These are phyloP conservation scores for Acanthiza pusilla DNA, from an alignment of 2,797 vertebrate genomes.

Conservation along the genomic window DNA sequence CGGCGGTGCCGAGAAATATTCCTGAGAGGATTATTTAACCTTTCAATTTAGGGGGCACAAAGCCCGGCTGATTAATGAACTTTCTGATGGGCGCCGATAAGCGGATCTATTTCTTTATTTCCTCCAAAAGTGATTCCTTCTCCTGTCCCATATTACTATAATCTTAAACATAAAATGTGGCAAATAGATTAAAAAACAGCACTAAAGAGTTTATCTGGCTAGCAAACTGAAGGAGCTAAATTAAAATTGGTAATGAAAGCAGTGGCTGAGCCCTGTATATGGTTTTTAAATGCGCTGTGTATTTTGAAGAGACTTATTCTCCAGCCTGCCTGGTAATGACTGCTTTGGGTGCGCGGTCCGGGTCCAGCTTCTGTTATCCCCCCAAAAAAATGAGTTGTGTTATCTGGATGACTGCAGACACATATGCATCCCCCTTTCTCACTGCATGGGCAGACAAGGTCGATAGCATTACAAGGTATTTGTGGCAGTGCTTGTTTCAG, in stretches of 20 bases:
- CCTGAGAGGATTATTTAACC: constrained; percentile 87
- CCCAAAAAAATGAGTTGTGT: constrained; percentile 84
- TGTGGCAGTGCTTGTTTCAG: constrained; percentile 89
- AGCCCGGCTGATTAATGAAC: constrained; percentile 87
- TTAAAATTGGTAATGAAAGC: constrained; percentile 85
- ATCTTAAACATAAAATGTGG: constrained; percentile 86
- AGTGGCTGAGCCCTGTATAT: constrained; percentile 75
- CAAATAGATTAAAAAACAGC: constrained; percentile 84
- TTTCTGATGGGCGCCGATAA: constrained; percentile 85
- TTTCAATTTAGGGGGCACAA: constrained; percentile 88
- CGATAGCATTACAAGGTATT: constrained; percentile 92
- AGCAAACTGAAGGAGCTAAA: constrained; percentile 82
- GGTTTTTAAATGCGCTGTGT: constrained; percentile 78
- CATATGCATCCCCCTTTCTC: constrained; percentile 83
- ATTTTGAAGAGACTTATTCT: constrained; percentile 83
- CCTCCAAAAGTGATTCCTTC: constrained; percentile 81
- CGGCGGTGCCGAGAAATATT: constrained; percentile 79
- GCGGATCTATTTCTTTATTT: constrained; percentile 85
- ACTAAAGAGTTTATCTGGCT: constrained; percentile 83
- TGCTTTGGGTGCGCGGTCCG: constrained; percentile 77
- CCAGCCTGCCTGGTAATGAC: constrained; percentile 78
- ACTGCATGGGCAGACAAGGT: constrained; percentile 89
- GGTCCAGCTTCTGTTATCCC: constrained; percentile 81
- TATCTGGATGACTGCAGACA: constrained; percentile 89
- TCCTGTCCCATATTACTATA: constrained; percentile 80